Conservation (phyloP, 2,113 vertebrate genomes). For the Ursus arctos region DNA sequence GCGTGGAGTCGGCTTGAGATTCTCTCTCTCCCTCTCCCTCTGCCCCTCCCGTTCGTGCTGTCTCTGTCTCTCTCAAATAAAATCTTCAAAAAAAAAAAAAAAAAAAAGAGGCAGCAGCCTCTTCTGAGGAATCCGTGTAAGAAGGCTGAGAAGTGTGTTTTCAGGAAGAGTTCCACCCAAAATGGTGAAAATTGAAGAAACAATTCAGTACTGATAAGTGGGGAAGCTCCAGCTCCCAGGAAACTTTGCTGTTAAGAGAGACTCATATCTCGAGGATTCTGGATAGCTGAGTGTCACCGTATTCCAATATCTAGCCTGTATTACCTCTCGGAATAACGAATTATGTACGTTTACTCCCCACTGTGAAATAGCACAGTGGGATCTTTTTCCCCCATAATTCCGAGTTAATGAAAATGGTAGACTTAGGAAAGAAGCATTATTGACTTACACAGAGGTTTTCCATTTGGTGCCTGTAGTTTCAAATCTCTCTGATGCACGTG, state of each 20-base stretch:
- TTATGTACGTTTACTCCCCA: slow-evolving; percentile 53
- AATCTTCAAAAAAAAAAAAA: not conserved
- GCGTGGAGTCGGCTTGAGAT: not conserved
- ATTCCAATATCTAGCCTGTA: slow-evolving; percentile 45
- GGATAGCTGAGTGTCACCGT: not conserved
- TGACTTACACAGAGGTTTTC: slow-evolving; percentile 9
- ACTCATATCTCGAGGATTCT: slow-evolving; percentile 34
- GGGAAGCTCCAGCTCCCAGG: not conserved
- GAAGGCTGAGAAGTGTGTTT: slow-evolving; percentile 47
- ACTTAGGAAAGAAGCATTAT: slow-evolving; percentile 38
- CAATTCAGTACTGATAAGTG: not conserved
- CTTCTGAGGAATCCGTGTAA: slow-evolving; percentile 21
- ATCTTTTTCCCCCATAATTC: not conserved
- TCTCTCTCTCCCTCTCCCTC: not conserved
- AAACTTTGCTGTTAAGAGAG: slow-evolving; percentile 31
- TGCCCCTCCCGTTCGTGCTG: not conserved
- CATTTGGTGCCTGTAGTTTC: slow-evolving; percentile 36
- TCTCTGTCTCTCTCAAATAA: not conserved
- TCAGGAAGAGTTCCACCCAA: slow-evolving; percentile 35
- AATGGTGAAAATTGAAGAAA: slow-evolving; percentile 50
- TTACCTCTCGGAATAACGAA: slow-evolving; percentile 47
- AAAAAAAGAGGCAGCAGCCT: not conserved
- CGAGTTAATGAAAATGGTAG: slow-evolving; percentile 57
- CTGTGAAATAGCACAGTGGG: slow-evolving; percentile 33
- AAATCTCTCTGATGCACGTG: not conserved